Conservation (phyloP, 2,888 invertebrate genomes). For the Trichopria drosophilae region DNA sequence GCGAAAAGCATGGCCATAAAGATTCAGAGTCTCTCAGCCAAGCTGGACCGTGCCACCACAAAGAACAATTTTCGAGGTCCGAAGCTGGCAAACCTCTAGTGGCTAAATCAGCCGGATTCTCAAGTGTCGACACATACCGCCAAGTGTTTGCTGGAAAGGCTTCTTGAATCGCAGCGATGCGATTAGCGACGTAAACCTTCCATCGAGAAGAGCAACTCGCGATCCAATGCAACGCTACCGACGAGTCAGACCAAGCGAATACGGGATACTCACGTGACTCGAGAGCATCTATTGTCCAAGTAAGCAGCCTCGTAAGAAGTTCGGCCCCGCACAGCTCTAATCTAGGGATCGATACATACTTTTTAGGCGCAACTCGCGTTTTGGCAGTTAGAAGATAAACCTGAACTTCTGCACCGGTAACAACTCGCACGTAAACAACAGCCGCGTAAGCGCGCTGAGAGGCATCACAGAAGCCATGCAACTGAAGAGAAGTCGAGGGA, state of each 20-base stretch:
- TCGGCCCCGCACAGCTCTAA: slow-evolving; percentile 17
- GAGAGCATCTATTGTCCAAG: background rate
- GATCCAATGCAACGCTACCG: slow-evolving; percentile 21
- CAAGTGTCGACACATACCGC: slow-evolving; percentile 16
- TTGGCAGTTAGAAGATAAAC: background rate
- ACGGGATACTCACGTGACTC: slow-evolving; percentile 2
- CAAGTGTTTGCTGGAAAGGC: slow-evolving; percentile 2
- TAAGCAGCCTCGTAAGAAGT: slow-evolving; percentile 8
- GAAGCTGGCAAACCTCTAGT: background rate
- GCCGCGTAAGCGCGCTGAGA: slow-evolving; percentile 15
- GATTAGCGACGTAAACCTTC: slow-evolving; percentile 24
- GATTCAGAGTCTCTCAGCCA: slow-evolving; percentile 11
- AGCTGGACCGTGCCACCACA: slow-evolving; percentile 25
- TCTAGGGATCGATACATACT: slow-evolving; percentile 9
- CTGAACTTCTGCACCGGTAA: background rate
- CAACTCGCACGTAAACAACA: slow-evolving; percentile 6
- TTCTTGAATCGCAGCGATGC: slow-evolving; percentile 16
- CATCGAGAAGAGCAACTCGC: background rate
- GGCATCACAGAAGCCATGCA: slow-evolving; percentile 15
- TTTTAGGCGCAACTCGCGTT: slow-evolving; percentile 8
- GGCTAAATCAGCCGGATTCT: slow-evolving; percentile 21
- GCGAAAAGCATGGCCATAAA: slow-evolving; percentile 5
- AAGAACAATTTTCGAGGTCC: background rate
- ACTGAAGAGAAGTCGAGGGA: background rate
- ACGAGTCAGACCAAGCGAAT: slow-evolving; percentile 25